Evolutionary conservation across 2,797 vertebrate species (phyloP).

Genomic region (Fringilla coelebs): DNA sequence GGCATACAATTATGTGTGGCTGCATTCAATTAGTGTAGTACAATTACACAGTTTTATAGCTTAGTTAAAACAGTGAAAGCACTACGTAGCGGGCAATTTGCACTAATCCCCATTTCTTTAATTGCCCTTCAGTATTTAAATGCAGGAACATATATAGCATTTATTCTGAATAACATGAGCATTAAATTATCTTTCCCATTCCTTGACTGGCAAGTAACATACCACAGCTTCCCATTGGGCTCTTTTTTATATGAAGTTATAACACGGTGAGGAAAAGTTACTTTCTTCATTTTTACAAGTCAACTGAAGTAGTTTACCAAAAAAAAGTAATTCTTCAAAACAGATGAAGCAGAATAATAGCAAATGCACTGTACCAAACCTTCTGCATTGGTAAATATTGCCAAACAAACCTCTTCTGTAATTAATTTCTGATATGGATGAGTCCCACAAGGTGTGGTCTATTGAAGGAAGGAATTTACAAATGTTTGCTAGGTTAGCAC

Average conservation of each 20-base stretch:
- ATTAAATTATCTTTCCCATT: constrained; percentile 67
- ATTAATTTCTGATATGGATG: background rate
- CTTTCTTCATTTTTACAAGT: constrained; percentile 1
- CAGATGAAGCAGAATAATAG: background rate
- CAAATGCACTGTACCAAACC: background rate
- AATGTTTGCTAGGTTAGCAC: background rate
- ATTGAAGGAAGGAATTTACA: background rate
- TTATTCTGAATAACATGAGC: constrained; percentile 63
- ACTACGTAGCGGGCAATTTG: constrained; percentile 73
- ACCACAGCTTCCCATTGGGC: constrained; percentile 33
- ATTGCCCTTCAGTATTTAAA: constrained; percentile 73
- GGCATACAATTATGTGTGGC: constrained; percentile 72
- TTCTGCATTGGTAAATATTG: background rate
- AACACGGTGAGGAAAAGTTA: constrained; percentile 24
- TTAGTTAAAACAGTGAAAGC: constrained; percentile 79
- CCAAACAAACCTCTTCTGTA: background rate
- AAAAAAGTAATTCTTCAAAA: background rate
- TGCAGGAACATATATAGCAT: constrained; percentile 53
- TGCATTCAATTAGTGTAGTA: constrained; percentile 81
- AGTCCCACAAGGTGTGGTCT: background rate
- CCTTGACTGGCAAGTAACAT: constrained; percentile 60
- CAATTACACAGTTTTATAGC: constrained; percentile 81
- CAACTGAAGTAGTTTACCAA: background rate
- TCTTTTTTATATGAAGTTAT: constrained; percentile 36
- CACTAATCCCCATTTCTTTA: constrained; percentile 76